phyloP scores from a whole-genome alignment of 2,797 vertebrate species.

The Notamacropus eugenii region DNA sequence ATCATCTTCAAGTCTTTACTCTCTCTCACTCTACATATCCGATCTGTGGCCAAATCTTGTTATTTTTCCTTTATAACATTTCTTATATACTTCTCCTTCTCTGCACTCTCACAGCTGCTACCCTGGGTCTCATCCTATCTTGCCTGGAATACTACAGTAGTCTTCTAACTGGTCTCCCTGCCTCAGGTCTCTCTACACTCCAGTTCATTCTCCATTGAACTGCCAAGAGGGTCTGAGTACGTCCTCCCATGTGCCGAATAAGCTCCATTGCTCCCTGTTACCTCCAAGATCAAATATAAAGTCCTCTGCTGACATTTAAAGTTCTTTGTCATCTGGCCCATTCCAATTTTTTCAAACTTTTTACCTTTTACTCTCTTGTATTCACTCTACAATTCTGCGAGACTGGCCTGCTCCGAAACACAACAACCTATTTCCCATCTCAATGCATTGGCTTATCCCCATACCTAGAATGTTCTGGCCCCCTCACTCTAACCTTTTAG shows the following conservation, averaged over 20 bases:
- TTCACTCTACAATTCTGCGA: neutral
- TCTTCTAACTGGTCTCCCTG: neutral
- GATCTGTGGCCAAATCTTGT: neutral
- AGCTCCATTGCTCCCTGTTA: neutral
- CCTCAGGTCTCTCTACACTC: neutral
- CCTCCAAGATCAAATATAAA: neutral
- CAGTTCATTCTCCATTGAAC: neutral
- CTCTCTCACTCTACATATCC: neutral
- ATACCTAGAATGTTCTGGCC: neutral
- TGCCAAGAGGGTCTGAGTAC: neutral
- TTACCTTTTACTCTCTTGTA: neutral
- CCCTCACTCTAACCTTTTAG: neutral
- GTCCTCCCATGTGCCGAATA: neutral
- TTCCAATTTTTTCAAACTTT: neutral
- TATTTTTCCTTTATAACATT: neutral
- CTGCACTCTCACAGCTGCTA: neutral
- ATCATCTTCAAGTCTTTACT: neutral
- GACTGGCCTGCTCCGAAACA: neutral
- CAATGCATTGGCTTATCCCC: neutral
- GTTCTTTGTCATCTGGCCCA: neutral
- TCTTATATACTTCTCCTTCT: neutral
- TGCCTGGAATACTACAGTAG: neutral
- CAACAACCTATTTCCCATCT: neutral
- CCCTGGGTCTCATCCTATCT: neutral
- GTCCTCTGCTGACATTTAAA: neutral